Conservation (phyloP, 2,797 vertebrate genomes). For the Silurus aristotelis region DNA sequence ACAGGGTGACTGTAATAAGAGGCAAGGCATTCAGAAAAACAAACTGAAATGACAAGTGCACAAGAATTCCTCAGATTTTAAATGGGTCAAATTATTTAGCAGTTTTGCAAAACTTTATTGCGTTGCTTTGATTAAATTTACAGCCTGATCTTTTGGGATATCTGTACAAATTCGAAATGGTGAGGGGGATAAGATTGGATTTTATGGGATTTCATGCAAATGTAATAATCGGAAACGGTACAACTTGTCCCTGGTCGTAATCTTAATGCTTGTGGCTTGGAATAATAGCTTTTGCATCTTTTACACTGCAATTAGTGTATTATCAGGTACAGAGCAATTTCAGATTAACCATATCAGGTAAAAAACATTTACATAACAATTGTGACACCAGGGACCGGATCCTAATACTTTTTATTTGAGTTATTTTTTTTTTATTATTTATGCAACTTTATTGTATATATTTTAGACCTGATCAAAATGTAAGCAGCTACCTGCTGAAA, state of each 20-base stretch:
- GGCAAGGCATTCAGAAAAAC: conserved; percentile 24
- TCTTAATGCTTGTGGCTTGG: background rate
- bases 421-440: background rate
- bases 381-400: no score
- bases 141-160: background rate
- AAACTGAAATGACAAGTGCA: background rate
- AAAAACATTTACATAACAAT: no score
- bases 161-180: background rate
- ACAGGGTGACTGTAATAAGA: conserved; percentile 5
- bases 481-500: background rate
- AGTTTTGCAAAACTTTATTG: background rate
- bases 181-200: background rate
- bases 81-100: background rate
- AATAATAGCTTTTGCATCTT: background rate
- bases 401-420: no score
- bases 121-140: background rate
- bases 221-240: background rate
- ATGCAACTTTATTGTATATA: background rate
- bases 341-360: no score
- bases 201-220: background rate
- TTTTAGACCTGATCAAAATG: background rate
- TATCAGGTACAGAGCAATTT: no score
- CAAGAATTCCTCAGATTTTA: background rate
- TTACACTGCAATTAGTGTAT: background rate
- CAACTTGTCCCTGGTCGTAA: background rate